These are phyloP conservation scores for Acrocephalus arundinaceus DNA, from an alignment of 2,113 vertebrate species.

Conservation along the genomic window DNA sequence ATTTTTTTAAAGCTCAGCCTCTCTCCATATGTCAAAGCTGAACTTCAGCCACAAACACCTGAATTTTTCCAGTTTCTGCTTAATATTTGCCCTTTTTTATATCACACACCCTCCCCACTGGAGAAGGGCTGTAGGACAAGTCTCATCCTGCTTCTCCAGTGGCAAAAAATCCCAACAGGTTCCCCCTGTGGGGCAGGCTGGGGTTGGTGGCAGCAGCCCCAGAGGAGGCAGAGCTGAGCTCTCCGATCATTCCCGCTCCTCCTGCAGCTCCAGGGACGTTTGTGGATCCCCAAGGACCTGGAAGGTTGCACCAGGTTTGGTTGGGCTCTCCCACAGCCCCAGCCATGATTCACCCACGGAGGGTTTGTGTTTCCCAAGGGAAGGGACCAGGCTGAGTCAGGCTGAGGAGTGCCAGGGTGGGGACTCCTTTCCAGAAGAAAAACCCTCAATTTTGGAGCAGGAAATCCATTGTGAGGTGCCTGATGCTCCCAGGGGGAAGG, in stretches of 20 bases:
- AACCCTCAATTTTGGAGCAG: background rate
- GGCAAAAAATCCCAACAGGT: background rate
- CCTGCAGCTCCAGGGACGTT: background rate
- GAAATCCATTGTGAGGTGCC: background rate
- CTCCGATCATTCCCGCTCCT: fast-evolving
- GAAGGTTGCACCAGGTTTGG: background rate
- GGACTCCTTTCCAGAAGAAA: background rate
- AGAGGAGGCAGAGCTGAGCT: background rate
- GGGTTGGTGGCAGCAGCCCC: background rate
- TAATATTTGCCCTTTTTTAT: fast-evolving
- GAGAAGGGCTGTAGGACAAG: background rate
- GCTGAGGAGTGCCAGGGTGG: background rate
- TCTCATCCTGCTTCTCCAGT: background rate
- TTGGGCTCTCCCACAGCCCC: background rate
- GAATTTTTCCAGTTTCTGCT: background rate
- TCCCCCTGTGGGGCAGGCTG: fast-evolving
- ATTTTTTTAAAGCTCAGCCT: background rate
- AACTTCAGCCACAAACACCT: background rate
- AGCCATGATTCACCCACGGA: background rate
- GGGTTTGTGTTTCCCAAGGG: background rate
- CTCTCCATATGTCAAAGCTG: background rate
- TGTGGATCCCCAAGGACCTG: background rate
- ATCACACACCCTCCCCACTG: fast-evolving
- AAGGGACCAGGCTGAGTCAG: background rate
- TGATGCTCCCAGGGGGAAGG: background rate